phyloP scores from a whole-genome alignment of 1,140 invertebrate genomes.

The Lethrus apterus region DNA sequence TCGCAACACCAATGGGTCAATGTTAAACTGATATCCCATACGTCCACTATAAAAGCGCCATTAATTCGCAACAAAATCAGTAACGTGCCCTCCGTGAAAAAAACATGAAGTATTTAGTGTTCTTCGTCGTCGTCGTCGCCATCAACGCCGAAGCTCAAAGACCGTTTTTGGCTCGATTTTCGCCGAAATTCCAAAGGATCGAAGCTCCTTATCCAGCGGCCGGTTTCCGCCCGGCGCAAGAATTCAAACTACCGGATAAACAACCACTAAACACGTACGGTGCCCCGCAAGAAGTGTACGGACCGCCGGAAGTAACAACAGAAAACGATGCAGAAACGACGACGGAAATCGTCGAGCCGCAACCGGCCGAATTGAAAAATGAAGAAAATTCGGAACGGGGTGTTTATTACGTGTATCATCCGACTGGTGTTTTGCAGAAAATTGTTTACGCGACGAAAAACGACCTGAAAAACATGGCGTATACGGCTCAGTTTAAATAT shows the following conservation, averaged over 20 bases:
- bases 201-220: conserved; percentile 6
- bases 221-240: conserved; percentile 12
- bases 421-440: conserved; percentile 44
- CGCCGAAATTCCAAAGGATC: conserved; percentile 2
- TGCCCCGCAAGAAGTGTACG: conserved; percentile 11
- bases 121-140: neutral
- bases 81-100: too few species aligned
- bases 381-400: conserved; percentile 32
- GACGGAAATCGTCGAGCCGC: conserved; percentile 19
- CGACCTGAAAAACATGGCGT: conserved; percentile 47
- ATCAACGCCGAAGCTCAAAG: conserved; percentile 5
- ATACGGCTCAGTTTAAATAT: conserved; percentile 46
- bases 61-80: too few species aligned
- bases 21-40: too few species aligned
- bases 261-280: conserved; percentile 6
- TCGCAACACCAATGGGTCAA: too few species aligned
- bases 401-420: conserved; percentile 49
- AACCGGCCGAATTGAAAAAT: conserved; percentile 15
- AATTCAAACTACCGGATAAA: conserved; percentile 2
- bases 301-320: conserved; percentile 11
- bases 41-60: too few species aligned
- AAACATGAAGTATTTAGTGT: neutral
- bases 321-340: conserved; percentile 19
- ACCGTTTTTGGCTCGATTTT: neutral
- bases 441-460: conserved; percentile 45